Percentiles rank a stretch among this genome's conserved stretches.
These are phyloP conservation scores for Stenoptilia bipunctidactyla DNA, from an alignment of 2,888 invertebrate genomes.

Conservation along the genomic window DNA sequence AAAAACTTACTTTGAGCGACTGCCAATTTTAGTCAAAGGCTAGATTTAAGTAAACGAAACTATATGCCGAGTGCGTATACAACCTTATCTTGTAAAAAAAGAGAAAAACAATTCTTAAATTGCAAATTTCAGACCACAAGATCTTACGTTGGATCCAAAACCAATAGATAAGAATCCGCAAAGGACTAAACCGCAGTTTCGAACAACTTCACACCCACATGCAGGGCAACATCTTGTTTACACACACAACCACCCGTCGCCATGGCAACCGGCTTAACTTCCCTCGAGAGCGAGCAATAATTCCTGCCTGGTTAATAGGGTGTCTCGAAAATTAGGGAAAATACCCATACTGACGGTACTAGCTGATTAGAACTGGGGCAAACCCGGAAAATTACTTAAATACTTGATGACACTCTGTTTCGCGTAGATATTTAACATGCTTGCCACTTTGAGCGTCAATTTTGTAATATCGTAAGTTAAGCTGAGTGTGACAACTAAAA, in stretches of 20 bases:
- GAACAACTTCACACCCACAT: constrained; percentile 2
- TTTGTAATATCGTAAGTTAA: too few relatives aligned
- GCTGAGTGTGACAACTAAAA: too few relatives aligned
- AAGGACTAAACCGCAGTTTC: constrained; percentile 41
- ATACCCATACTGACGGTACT: constrained; percentile 41
- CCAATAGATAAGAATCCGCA: constrained; percentile 45
- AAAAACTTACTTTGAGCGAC: too few relatives aligned
- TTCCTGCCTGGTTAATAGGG: constrained; percentile 54
- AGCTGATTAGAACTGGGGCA: constrained; percentile 49
- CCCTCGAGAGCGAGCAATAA: constrained; percentile 49
- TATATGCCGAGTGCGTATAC: too few relatives aligned
- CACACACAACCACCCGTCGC: constrained; percentile 37
- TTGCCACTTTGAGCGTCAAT: too few relatives aligned
- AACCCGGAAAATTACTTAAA: constrained; percentile 55
- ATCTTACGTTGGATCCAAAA: constrained; percentile 23
- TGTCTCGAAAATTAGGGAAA: constrained; percentile 59
- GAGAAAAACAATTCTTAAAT: too few relatives aligned
- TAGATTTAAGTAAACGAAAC: too few relatives aligned
- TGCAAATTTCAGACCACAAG: too few relatives aligned
- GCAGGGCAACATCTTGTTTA: constrained; percentile 29
- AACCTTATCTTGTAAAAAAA: too few relatives aligned
- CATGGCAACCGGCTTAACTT: constrained; percentile 37
- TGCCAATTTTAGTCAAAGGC: too few relatives aligned
- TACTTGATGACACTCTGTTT: constrained; percentile 36
- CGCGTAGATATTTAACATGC: constrained; percentile 1